These are phyloP conservation scores for Drosophila rellima DNA, from an alignment of 2,888 invertebrate genomes.

Conservation along the genomic window DNA sequence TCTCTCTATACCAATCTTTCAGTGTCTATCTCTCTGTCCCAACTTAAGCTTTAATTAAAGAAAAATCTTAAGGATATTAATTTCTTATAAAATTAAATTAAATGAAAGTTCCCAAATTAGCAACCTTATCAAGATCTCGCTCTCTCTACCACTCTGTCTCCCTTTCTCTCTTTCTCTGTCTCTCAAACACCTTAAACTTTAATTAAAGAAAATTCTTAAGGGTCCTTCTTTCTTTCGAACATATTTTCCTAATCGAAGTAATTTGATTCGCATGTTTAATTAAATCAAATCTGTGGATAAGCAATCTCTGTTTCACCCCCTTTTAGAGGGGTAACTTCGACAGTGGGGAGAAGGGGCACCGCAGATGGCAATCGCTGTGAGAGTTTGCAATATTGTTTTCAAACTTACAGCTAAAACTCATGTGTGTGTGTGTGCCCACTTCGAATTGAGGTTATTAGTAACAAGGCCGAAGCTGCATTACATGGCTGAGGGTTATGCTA, in stretches of 20 bases:
- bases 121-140: neutral
- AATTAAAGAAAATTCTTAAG: neutral
- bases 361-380: constrained; percentile 33
- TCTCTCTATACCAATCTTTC: too few species aligned
- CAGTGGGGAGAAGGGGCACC: constrained; percentile 11
- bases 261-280: constrained; percentile 14
- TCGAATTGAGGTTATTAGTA: constrained; percentile 80
- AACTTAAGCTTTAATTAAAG: too few species aligned
- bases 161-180: neutral
- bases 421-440: constrained; percentile 43
- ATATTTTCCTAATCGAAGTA: neutral
- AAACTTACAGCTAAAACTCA: constrained; percentile 28
- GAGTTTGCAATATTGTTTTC: constrained; percentile 66
- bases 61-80: too few species aligned
- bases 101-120: too few species aligned
- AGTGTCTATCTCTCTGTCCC: too few species aligned
- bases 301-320: neutral
- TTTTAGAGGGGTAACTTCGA: constrained; percentile 7
- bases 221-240: neutral
- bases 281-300: neutral
- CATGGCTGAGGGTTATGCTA: constrained; percentile 27
- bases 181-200: neutral
- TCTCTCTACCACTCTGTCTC: neutral
- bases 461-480: constrained; percentile 72
- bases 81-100: too few species aligned